Evolutionary conservation across 1,140 invertebrate species (phyloP), one percentile per base, ranked within the genome.

Genomic region (Platorchestia sp.): DNA sequence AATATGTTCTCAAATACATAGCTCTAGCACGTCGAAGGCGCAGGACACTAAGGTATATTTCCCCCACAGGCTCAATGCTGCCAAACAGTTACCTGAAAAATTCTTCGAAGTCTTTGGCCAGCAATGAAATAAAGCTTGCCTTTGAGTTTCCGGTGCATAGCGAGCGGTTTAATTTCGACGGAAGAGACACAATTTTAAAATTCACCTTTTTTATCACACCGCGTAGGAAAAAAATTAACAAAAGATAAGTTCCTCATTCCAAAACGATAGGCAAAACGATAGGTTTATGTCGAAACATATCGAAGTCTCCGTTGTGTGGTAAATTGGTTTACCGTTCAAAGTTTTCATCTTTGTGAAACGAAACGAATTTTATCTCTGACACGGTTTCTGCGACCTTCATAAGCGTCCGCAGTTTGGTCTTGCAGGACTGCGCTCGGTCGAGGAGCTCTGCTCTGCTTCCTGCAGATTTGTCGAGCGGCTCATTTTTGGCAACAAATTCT

Each of bases 401-500:
- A 7, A 6, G 47, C 47, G 19, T 7, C 6, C 19, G 6, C 47
- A 7, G 59, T 75, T 75, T 27, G 3, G 59, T 75, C 59, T 10
- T 19, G 10, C 3, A 75, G 59, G 59, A 22, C 59, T 75, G 59
- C 3, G 59, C 27, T 75, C 59, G 36, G 19, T 10, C 59, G 10
- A 75, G 59, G 59, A 75, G 59, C 59, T 75, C 59, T 75, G 59
- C 59, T 22, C 14, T 75, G 36, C 10, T 75, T 1, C 27, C 1
- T 22, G 59, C 59, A 75, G 59, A 75, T 75, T 75, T 75, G 59
- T 75, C 59, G 59, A 27, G 59, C 10, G 59, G 27, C 59, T 75
- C 59, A 75, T 36, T 75, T 75, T 75, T 75, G 59, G 59, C 59
- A 75, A 75, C 59, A 75, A 75, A 75, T 75, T 75, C 59, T 75